Conservation (phyloP, 2,113 vertebrate species). For the Uria aalge region DNA sequence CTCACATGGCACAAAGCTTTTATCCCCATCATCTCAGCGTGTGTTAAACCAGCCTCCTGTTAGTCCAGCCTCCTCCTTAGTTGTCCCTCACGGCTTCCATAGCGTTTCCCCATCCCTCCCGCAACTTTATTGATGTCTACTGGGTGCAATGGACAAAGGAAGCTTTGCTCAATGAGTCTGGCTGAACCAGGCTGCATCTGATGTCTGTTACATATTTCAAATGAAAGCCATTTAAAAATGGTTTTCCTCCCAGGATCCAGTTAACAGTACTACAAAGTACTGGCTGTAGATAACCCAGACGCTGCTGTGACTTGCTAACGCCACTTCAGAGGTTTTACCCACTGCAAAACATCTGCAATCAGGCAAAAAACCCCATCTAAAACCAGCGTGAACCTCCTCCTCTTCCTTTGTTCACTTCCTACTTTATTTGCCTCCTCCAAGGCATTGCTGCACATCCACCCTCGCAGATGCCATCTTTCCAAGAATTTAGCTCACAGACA, state of each 20-base stretch:
- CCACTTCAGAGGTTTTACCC: not conserved
- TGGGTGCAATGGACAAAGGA: not conserved
- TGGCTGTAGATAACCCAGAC: not conserved
- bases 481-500: not conserved
- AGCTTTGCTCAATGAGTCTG: not conserved
- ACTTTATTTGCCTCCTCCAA: not conserved
- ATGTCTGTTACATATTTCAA: fast-evolving
- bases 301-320: not conserved
- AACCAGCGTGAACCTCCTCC: not conserved
- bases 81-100: not conserved
- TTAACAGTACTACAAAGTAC: not conserved
- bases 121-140: fast-evolving
- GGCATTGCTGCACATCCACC: not conserved
- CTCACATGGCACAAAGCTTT: not conserved
- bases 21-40: not conserved
- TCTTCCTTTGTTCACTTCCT: not conserved
- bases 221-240: not conserved
- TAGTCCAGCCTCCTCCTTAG: not conserved
- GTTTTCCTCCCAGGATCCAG: not conserved
- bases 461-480: not conserved
- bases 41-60: not conserved
- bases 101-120: not conserved
- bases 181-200: not conserved
- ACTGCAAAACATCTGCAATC: not conserved
- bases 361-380: not conserved